phyloP scores from a whole-genome alignment of 2,113 vertebrate genomes.

The Paramormyrops kingsleyae region DNA sequence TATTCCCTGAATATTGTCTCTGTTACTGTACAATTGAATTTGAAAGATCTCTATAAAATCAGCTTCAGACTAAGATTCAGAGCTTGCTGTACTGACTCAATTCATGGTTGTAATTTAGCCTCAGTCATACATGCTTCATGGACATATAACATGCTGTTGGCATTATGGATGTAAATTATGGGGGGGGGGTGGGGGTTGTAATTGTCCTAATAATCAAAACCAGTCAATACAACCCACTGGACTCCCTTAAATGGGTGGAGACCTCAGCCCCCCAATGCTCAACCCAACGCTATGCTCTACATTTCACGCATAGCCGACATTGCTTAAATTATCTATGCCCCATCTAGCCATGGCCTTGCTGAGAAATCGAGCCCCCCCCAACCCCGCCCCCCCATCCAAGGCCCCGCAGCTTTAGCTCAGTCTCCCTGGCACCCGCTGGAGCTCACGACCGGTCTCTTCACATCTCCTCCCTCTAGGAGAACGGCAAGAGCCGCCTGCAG shows the following conservation, averaged over 20 bases:
- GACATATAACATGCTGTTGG: not conserved
- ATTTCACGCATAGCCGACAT: not conserved
- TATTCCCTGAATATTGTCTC: not conserved
- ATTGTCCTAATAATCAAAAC: too few relatives aligned
- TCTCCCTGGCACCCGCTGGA: not conserved
- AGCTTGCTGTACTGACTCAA: not conserved
- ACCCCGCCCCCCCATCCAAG: not conserved
- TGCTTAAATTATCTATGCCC: not conserved
- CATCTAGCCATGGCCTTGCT: not conserved
- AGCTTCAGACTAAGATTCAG: not conserved
- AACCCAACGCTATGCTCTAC: not conserved
- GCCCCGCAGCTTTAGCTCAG: not conserved
- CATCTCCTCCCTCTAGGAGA: conserved; percentile 41
- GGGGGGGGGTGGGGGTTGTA: too few relatives aligned
- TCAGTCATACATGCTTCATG: not conserved
- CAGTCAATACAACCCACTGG: too few relatives aligned
- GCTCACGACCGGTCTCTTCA: not conserved
- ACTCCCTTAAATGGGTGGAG: too few relatives aligned
- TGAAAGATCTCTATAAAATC: not conserved
- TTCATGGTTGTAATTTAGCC: not conserved
- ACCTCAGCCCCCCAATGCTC: not conserved
- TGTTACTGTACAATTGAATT: not conserved
- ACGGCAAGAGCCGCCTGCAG: conserved; percentile 54
- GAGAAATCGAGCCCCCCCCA: not conserved
- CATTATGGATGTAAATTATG: too few relatives aligned